Evolutionary conservation across 2,888 invertebrate species (phyloP).

Genomic region (Macaria notata): DNA sequence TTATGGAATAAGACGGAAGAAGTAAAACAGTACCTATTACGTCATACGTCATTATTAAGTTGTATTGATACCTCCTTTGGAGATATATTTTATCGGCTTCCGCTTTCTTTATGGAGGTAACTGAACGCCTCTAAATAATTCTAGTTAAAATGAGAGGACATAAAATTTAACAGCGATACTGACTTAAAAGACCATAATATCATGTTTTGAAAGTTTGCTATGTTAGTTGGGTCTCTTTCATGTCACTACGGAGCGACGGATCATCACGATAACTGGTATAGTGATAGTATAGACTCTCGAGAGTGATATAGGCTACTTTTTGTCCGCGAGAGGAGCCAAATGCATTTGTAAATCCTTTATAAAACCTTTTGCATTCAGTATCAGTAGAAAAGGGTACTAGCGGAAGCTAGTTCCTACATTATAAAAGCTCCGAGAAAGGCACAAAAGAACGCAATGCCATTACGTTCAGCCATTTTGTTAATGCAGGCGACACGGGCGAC

Average conservation of each 20-base stretch:
- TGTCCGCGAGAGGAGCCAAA: too few relatives aligned
- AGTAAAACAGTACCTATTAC: too few relatives aligned
- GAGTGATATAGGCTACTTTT: too few relatives aligned
- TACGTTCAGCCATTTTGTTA: conserved; percentile 53
- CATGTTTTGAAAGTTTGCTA: too few relatives aligned
- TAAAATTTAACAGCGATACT: conserved; percentile 19
- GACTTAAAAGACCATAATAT: not conserved
- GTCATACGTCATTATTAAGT: too few relatives aligned
- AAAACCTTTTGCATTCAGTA: too few relatives aligned
- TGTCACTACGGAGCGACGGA: too few relatives aligned
- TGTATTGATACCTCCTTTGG: conserved; percentile 10
- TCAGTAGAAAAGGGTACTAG: not conserved
- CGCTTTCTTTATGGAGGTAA: conserved; percentile 23
- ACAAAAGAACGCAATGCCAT: conserved; percentile 45
- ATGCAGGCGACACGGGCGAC: conserved; percentile 40
- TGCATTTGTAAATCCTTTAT: too few relatives aligned
- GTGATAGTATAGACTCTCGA: too few relatives aligned
- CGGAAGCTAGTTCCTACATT: not conserved
- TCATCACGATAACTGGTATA: too few relatives aligned
- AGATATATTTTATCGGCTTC: conserved; percentile 44
- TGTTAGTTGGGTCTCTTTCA: too few relatives aligned
- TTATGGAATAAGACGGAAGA: too few relatives aligned
- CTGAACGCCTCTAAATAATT: conserved; percentile 25
- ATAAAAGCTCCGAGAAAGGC: conserved; percentile 9
- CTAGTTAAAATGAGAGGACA: conserved; percentile 18